Evolutionary conservation across 1,140 invertebrate genomes (phyloP), one percentile per base, ranked within the genome.

Genomic region (Dryas iulia): DNA sequence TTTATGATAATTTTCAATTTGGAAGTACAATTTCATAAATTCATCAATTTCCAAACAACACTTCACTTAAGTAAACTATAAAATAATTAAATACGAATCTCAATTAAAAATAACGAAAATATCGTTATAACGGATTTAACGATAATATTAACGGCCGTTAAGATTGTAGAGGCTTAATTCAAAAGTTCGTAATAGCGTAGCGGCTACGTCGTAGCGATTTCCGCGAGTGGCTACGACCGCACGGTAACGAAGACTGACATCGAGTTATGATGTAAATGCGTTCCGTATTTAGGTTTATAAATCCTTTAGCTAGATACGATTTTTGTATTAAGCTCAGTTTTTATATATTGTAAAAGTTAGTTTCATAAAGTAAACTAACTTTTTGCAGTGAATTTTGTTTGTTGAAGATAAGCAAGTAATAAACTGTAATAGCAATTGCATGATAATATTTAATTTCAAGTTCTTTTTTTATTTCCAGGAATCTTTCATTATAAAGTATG

Each of bases 191-290:
- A 21, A 47, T 23, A n/a, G 12, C 14, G 39, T 60, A 60, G 33
- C 18, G 11, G 14, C 59, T 61, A 61, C 59, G 59, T 5, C 59
- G 59, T 61, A 61, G 59, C 71, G 12, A 33, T 33, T 26, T 35
- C 58, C 59, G 66, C 79, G 75, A 62, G 73, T 61, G 71, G 69
- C 72, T 79, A 77, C 77, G 76, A 53, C 11, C 59, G 73, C 68
- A 70, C 58, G 69, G 23, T 66, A 65, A 59, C 73, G 66, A 74
- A 73, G 59, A 83, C 82, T 83, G 79, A 54, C 74, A 39, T 60
- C 23, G 26, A 60, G 54, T 33, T 52, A 47, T 47, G 39, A 47
- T 47, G 7, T 47, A 47, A 47, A 14, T 47, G 39, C 39, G 39
- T 39, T 24, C 31, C 54, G 53, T 57, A 47, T 31, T 14, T 12